A percentile compares a stretch with the other conserved stretches of the same genome.
These are phyloP conservation scores for Macrosiphum euphorbiae DNA, from an alignment of 2,888 invertebrate species.

Conservation along the genomic window DNA sequence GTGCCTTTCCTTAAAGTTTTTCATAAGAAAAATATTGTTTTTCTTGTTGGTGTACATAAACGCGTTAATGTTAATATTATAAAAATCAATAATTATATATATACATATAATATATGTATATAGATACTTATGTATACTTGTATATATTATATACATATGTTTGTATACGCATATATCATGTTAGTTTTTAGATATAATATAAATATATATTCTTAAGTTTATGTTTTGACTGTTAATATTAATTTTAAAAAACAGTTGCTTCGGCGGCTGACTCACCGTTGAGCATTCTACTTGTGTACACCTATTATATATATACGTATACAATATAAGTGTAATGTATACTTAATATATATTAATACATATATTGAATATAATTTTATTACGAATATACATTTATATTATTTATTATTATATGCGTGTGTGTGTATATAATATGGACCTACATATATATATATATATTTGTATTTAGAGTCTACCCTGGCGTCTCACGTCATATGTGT, in stretches of 20 bases:
- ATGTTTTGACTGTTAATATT: conserved; percentile 63
- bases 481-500: background rate
- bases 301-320: background rate
- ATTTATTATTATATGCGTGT: conserved; percentile 3
- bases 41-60: conserved; percentile 64
- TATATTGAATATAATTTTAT: background rate
- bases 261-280: conserved; percentile 8
- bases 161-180: background rate
- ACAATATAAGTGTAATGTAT: background rate
- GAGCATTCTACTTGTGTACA: conserved; percentile 34
- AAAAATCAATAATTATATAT: conserved; percentile 34
- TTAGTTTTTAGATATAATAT: conserved; percentile 37
- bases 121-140: background rate
- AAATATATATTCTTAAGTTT: conserved; percentile 50
- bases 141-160: background rate
- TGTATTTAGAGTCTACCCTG: background rate
- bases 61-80: conserved; percentile 58
- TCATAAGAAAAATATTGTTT: conserved; percentile 61
- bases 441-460: background rate
- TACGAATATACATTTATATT: background rate
- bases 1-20: conserved; percentile 47
- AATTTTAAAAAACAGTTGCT: conserved; percentile 23
- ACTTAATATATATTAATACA: background rate
- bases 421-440: background rate
- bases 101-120: conserved; percentile 10